A percentile compares a stretch with the other conserved stretches of the same genome.
Evolutionary conservation across 2,888 invertebrate species (phyloP).

Genomic region (Chrysodeixis includens): DNA sequence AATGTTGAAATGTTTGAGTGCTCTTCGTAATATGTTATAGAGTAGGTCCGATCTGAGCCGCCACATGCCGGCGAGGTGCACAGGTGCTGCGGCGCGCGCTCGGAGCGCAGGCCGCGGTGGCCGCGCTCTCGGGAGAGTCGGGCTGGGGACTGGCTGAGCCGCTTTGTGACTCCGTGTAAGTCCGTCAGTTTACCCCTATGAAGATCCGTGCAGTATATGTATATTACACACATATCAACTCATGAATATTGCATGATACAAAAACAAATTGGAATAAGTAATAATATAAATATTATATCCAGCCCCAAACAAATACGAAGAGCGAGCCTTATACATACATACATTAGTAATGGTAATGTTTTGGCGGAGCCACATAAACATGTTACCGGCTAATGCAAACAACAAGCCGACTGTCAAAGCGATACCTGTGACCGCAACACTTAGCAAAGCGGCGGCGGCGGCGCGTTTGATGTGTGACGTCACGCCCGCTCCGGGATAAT

Average conservation of each 20-base stretch:
- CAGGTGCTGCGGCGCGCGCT: too few relatives aligned
- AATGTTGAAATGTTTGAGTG: slow-evolving; percentile 1
- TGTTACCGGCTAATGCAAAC: slow-evolving; percentile 1
- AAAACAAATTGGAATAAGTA: slow-evolving; percentile 20
- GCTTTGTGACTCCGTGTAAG: too few relatives aligned
- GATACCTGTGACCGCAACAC: slow-evolving; percentile 11
- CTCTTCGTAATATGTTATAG: neutral
- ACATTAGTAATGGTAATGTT: neutral
- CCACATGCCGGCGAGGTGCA: too few relatives aligned
- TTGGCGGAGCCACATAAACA: neutral
- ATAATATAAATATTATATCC: slow-evolving; percentile 15
- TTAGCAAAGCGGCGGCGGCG: neutral
- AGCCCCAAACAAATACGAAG: slow-evolving; percentile 13
- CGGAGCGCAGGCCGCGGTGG: neutral
- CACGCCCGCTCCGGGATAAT: neutral
- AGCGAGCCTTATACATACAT: neutral
- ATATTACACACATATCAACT: slow-evolving; percentile 4
- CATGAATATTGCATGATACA: slow-evolving; percentile 40
- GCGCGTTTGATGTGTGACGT: neutral
- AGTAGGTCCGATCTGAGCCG: neutral
- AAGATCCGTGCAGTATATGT: neutral
- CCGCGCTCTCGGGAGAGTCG: too few relatives aligned
- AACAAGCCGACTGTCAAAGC: slow-evolving; percentile 2
- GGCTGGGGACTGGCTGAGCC: neutral
- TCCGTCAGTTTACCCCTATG: neutral